Percentiles rank a stretch among this genome's conserved stretches.
Conservation (phyloP, 1,140 invertebrate species). For the Pseudachorutes palmiensis region DNA sequence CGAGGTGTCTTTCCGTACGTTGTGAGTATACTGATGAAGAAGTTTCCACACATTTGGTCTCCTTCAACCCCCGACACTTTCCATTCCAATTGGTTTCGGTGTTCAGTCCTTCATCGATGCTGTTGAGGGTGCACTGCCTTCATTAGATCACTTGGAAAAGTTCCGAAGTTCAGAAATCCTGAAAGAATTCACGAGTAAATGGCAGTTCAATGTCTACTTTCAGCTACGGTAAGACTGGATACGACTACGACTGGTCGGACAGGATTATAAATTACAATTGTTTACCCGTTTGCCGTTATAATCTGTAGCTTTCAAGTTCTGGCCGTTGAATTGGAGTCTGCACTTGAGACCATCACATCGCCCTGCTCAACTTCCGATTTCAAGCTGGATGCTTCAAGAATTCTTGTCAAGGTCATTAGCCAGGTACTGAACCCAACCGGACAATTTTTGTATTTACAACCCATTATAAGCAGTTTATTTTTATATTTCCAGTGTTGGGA, state of each 20-base stretch:
- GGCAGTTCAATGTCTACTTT: slow-evolving; percentile 91
- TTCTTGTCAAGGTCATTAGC: slow-evolving; percentile 31
- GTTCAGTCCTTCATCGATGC: slow-evolving; percentile 60
- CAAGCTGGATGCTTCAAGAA: slow-evolving; percentile 31
- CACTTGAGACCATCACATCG: slow-evolving; percentile 21
- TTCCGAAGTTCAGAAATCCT: slow-evolving; percentile 27
- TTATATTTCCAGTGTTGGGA: slow-evolving; percentile 36
- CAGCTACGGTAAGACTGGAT: slow-evolving; percentile 59
- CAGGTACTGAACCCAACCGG: slow-evolving; percentile 28
- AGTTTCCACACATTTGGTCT: slow-evolving; percentile 38
- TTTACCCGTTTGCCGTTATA: too few relatives aligned
- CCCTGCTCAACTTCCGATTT: slow-evolving; percentile 29
- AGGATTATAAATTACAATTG: slow-evolving; percentile 3
- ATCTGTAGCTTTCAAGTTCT: slow-evolving; percentile 33
- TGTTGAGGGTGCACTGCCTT: slow-evolving; percentile 59
- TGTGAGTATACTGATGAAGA: slow-evolving; percentile 25
- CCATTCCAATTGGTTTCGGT: slow-evolving; percentile 34
- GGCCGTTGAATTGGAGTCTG: slow-evolving; percentile 34
- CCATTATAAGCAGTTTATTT: too few relatives aligned
- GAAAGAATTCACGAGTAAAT: slow-evolving; percentile 67
- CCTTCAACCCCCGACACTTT: slow-evolving; percentile 35
- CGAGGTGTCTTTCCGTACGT: slow-evolving; percentile 30
- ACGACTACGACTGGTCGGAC: neutral
- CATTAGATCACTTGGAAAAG: slow-evolving; percentile 26
- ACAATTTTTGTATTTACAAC: neutral